Base-by-base conservation (phyloP, 1,140 invertebrate genomes). In the Trichomalopsis sarcophagae region DNA sequence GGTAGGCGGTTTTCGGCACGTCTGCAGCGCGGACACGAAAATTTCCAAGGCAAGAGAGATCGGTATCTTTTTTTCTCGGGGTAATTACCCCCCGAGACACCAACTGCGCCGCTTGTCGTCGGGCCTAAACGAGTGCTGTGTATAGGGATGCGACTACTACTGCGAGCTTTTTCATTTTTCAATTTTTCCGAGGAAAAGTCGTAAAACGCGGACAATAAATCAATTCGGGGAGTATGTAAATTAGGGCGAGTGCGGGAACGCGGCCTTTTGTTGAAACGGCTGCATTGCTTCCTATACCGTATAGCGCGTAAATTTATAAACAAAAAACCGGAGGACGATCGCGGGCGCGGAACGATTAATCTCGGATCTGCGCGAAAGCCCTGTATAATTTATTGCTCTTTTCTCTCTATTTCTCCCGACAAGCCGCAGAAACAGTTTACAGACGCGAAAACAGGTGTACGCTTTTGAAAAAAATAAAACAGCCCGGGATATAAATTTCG, bases 41-140 rank as follows among this genome's bases (percentile, higher is more conserved):
- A 66, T 47, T 83, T 17, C 68, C 77, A 23, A 80, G 71, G 50
- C 36, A 33, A 71, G 68, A 71, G 68, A 87, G 87, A 88, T 89
- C 84, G 82, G 81, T 88, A 87, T 89, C 87, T 88, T 50, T 47
- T 27, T 27, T 27, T 27, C 77, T 40, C 36, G 71, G 62, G 81
- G 27, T 87, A 87, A 89, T 89, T 88, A 88, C 81, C 36, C 81
- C 36, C 86, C 14, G 86, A 85, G 82, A 73, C 66, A 84, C 75
- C 76, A 40, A 79, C 82, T 73, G 82, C 17, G 66, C 44, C 23
- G 66, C 50, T 78, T 79, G 75, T 84, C 74, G 76, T 79, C 82
- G 66, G 55, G 1, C 2, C 44, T 47, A 36, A 36, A 36, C 44
- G 44, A 14, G 10, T 11, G 2, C 47, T 4, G 9, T 17, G 13